These are phyloP conservation scores for Drosophila cognata DNA, from an alignment of 2,888 invertebrate genomes.

Conservation along the genomic window DNA sequence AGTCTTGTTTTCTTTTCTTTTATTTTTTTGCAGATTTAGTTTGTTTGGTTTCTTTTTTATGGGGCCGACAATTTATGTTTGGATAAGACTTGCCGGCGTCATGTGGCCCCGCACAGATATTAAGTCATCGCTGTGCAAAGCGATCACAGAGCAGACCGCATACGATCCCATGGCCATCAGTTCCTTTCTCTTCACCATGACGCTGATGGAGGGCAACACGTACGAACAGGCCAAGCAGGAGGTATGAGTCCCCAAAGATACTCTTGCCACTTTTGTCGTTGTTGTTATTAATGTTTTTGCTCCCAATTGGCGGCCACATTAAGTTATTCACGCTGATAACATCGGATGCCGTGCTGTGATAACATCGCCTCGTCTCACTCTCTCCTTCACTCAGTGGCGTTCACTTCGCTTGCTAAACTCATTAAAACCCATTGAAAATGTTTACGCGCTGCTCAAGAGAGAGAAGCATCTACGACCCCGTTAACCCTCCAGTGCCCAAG, in stretches of 20 bases:
- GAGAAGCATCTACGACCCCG: not conserved
- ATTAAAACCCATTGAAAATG: not conserved
- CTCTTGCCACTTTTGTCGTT: not conserved
- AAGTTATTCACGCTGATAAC: slow-evolving; percentile 14
- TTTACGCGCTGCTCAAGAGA: not conserved
- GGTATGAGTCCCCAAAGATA: slow-evolving; percentile 73
- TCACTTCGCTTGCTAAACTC: not conserved
- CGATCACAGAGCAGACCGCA: slow-evolving; percentile 86
- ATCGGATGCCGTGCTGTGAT: slow-evolving; percentile 8
- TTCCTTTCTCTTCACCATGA: slow-evolving; percentile 87
- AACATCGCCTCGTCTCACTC: not conserved
- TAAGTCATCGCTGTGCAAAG: slow-evolving; percentile 84
- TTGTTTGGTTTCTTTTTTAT: slow-evolving; percentile 88
- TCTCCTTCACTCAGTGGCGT: not conserved
- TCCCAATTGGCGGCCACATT: slow-evolving; percentile 7
- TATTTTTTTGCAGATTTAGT: slow-evolving; percentile 86
- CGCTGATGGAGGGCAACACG: slow-evolving; percentile 86
- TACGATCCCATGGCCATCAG: slow-evolving; percentile 88
- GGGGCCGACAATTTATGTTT: slow-evolving; percentile 89
- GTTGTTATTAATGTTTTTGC: slow-evolving; percentile 18
- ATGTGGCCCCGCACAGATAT: slow-evolving; percentile 85
- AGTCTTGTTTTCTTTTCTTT: not conserved
- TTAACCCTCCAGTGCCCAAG: not conserved
- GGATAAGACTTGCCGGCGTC: slow-evolving; percentile 88
- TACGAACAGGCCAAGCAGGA: slow-evolving; percentile 85